Evolutionary conservation across 1,140 invertebrate genomes (phyloP).

Genomic region (Drosophila repleta): DNA sequence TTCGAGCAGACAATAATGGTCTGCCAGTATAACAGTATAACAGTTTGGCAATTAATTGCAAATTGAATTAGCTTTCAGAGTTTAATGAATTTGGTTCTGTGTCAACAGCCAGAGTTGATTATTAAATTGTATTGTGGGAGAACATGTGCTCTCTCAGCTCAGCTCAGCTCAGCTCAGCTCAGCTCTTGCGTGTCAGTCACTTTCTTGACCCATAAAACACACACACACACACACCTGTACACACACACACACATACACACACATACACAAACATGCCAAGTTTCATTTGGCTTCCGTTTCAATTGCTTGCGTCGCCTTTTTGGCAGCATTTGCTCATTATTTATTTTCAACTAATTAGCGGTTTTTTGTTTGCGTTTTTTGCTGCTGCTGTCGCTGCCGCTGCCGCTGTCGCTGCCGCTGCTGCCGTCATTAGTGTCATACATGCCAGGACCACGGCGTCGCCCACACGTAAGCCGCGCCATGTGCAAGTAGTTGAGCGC

Average conservation of each 20-base stretch:
- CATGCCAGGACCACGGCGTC: constrained; percentile 6
- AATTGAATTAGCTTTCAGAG: not conserved
- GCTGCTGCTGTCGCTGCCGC: too few species aligned
- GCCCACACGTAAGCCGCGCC: not conserved
- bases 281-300: constrained; percentile 11
- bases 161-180: too few species aligned
- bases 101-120: not conserved
- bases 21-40: not conserved
- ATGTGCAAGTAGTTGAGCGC: constrained; percentile 17
- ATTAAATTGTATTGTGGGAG: not conserved
- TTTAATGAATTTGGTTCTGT: too few species aligned
- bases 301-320: constrained; percentile 46
- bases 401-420: not conserved
- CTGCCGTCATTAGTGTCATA: constrained; percentile 59
- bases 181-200: not conserved
- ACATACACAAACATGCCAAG: not conserved
- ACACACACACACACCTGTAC: not conserved
- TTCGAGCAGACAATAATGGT: too few species aligned
- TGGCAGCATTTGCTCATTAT: constrained; percentile 65
- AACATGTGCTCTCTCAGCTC: not conserved
- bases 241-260: constrained; percentile 1
- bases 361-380: constrained; percentile 51
- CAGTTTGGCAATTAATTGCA: not conserved
- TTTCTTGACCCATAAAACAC: constrained; percentile 19
- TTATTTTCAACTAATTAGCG: constrained; percentile 81